A percentile compares a stretch with the other conserved stretches of the same genome.
Conservation (phyloP, 2,797 vertebrate species). For the Bovichtus diacanthus region DNA sequence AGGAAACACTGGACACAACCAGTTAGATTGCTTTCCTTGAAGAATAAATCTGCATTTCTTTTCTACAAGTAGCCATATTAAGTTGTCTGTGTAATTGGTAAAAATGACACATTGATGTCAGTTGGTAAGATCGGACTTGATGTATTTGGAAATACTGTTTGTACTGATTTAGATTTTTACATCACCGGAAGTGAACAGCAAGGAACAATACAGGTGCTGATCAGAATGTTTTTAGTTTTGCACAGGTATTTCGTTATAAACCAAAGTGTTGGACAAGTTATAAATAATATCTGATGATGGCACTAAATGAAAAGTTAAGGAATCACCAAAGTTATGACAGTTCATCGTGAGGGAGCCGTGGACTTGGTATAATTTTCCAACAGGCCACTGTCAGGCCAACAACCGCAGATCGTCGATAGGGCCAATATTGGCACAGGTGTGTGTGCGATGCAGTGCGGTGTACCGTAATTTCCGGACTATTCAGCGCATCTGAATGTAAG, state of each 20-base stretch:
- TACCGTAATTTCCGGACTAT: no score
- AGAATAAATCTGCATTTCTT: neutral
- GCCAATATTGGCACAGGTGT: no score
- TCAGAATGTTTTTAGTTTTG: no score
- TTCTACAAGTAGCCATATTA: neutral
- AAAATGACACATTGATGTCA: neutral
- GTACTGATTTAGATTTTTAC: neutral
- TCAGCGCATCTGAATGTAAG: no score
- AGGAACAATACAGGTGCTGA: neutral
- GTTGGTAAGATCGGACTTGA: neutral
- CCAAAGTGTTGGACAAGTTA: no score
- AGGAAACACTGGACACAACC: slow-evolving; percentile 19
- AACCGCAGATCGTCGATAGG: no score
- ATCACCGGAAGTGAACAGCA: neutral
- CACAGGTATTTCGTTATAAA: no score
- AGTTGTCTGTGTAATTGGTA: neutral
- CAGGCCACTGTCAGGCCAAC: no score
- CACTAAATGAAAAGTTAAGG: neutral
- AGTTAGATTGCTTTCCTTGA: slow-evolving; percentile 21
- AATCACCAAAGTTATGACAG: no score
- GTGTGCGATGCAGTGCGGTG: no score
- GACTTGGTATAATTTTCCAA: no score
- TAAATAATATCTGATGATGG: no score
- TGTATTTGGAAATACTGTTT: neutral
- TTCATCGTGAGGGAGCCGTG: neutral